These are phyloP conservation scores for Falco berigora DNA, from an alignment of 2,797 vertebrate species.

Conservation along the genomic window DNA sequence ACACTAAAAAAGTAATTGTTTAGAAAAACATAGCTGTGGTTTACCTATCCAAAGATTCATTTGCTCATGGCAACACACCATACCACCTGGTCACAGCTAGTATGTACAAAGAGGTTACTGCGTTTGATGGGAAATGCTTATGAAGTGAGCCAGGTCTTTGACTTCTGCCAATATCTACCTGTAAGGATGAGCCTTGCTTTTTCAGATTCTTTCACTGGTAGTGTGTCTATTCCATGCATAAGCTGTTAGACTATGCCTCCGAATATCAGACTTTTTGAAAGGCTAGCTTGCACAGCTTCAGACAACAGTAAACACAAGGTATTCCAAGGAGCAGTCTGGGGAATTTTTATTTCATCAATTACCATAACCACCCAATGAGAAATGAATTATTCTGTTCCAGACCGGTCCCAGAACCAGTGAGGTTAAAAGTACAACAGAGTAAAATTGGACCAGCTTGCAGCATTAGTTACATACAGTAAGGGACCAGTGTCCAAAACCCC, in stretches of 20 bases:
- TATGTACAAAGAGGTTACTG: neutral
- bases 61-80: neutral
- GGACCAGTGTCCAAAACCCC: neutral
- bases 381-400: neutral
- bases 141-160: neutral
- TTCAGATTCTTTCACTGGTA: neutral
- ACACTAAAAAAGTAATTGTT: neutral
- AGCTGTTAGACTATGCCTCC: neutral
- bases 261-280: neutral
- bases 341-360: neutral
- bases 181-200: neutral
- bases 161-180: neutral
- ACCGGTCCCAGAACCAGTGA: neutral
- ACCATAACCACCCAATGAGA: neutral
- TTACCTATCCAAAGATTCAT: neutral
- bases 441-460: neutral
- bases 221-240: neutral
- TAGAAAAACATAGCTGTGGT: neutral
- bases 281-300: neutral
- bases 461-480: neutral
- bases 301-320: neutral
- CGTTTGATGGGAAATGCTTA: neutral
- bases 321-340: neutral
- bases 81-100: neutral
- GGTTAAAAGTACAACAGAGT: neutral